Evolutionary conservation across 1,140 invertebrate species (phyloP), one percentile per base, ranked within the genome.

Genomic region (Neelides sp.): DNA sequence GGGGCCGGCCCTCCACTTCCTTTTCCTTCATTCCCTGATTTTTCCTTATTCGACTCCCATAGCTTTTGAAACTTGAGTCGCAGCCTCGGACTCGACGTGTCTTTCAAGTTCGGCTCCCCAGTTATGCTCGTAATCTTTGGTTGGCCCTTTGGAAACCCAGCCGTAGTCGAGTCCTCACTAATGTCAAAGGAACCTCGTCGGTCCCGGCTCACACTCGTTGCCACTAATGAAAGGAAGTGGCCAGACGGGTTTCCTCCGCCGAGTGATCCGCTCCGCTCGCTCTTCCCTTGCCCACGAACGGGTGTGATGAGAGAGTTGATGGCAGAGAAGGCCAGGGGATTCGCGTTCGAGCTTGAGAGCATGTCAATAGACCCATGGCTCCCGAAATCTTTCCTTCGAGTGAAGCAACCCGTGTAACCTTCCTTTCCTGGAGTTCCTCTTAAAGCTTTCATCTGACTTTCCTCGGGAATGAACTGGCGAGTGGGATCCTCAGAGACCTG

Each of bases 261-360:
- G 76, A 58, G 82, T 76, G n/a, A 69, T 66, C 47, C 64, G 66
- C 43, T 68, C 62, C 42, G 61, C 58, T 48, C 75, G 65, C 23
- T 72, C 73, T 24, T 7, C 89, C 73, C 80, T 90, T 83, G 5
- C 79, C 80, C 66, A 83, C 82, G 63, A 85, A 80, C 54, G 77
- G 78, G 44, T 82, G 80, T 27, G 73, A 71, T n/a, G 65, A 67
- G 15, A 67, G 64, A 1, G 63, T 62, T 62, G 45, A 52, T n/a
- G 50, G 32, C 28, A 60, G 35, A 45, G 50, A 51, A 49, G 20
- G 32, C 8, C 61, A 60, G 20, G 41, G 41, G n/a, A 40, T 23
- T 40, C 34, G 27, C 28, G 10, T 24, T 23, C 63, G 12, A 64
- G 64, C 43, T 66, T 61, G 68, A 66, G 30, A 80, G 74, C 48